phyloP scores from a whole-genome alignment of 2,888 invertebrate species.

The Apotomis capreana region DNA sequence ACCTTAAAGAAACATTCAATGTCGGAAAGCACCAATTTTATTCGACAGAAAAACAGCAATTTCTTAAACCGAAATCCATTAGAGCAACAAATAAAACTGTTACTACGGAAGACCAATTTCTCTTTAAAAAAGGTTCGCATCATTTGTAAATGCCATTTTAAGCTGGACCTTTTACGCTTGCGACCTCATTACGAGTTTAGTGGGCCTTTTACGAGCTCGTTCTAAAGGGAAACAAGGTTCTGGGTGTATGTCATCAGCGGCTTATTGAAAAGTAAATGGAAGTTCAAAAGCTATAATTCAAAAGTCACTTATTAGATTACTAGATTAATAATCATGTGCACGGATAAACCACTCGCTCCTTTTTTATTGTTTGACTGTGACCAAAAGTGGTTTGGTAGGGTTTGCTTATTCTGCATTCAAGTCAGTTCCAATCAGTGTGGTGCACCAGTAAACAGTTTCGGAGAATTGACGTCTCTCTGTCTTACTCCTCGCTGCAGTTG shows the following conservation, averaged over 20 bases:
- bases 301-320: no score
- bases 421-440: no score
- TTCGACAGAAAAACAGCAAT: conserved; percentile 22
- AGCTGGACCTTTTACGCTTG: conserved; percentile 37
- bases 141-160: conserved; percentile 40
- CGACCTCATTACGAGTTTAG: conserved; percentile 37
- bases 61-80: conserved; percentile 36
- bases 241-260: conserved; percentile 16
- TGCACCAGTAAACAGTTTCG: no score
- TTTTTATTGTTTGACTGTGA: no score
- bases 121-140: conserved; percentile 36
- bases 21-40: neutral
- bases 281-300: no score
- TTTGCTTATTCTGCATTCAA: no score
- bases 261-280: neutral
- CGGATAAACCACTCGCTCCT: no score
- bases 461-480: no score
- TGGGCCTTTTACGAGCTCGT: conserved; percentile 34
- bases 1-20: no score
- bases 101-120: conserved; percentile 35
- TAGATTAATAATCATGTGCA: no score
- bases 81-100: conserved; percentile 33
- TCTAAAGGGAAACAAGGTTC: conserved; percentile 24
- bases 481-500: no score
- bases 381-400: no score